Conservation (phyloP, 2,113 vertebrate genomes). For the Probosciger aterrimus region DNA sequence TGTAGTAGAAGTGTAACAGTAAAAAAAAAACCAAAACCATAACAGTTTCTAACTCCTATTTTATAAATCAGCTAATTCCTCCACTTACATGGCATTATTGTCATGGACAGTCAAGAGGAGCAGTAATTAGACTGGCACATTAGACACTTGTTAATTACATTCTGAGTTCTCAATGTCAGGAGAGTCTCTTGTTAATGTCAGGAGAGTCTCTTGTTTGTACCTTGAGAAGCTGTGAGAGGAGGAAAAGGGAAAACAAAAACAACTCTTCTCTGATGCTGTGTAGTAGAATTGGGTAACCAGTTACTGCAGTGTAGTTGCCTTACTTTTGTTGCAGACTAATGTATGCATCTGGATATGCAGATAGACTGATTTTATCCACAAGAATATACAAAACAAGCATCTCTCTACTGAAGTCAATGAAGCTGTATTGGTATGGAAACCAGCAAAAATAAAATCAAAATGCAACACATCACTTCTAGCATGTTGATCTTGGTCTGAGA, state of each 20-base stretch:
- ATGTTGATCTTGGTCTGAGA: neutral
- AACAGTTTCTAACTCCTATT: neutral
- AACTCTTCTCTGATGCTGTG: neutral
- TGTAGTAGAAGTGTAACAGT: neutral
- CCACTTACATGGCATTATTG: neutral
- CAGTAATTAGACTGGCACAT: neutral
- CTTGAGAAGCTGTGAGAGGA: neutral
- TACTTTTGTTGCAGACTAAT: neutral
- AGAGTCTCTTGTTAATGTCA: neutral
- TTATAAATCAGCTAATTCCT: neutral
- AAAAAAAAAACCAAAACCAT: neutral
- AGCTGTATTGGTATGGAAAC: neutral
- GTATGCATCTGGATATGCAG: neutral
- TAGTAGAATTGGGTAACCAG: neutral
- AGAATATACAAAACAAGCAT: neutral
- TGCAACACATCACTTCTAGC: neutral
- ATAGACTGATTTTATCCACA: neutral
- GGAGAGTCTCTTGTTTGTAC: neutral
- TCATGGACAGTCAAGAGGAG: neutral
- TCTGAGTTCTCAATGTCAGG: neutral
- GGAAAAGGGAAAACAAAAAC: neutral
- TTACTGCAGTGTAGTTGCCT: neutral
- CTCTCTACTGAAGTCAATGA: neutral
- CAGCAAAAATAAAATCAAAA: neutral
- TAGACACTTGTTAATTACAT: neutral